Evolutionary conservation across 1,140 invertebrate species (phyloP).

Genomic region (Carposina sasakii): DNA sequence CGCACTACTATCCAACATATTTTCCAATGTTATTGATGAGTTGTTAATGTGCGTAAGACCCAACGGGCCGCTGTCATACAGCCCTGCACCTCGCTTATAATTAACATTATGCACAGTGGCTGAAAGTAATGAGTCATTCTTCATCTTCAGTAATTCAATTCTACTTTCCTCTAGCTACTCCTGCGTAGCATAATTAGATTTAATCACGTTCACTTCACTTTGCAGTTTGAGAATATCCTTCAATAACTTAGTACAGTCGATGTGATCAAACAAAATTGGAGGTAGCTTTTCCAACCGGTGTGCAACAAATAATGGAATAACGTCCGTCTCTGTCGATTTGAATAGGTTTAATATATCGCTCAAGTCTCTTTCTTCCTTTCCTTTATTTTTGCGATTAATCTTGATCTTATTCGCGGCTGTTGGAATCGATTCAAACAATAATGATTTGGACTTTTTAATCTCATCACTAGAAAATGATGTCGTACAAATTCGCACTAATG

Average conservation of each 20-base stretch:
- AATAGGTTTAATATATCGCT: slow-evolving; percentile 16
- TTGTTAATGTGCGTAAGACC: background rate
- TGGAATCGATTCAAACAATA: slow-evolving; percentile 18
- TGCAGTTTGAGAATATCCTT: slow-evolving; percentile 8
- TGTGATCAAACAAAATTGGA: slow-evolving; percentile 8
- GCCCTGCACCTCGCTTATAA: too few species aligned
- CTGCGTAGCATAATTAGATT: background rate
- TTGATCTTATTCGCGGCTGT: slow-evolving; percentile 1
- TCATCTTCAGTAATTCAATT: background rate
- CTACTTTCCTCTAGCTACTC: slow-evolving; percentile 5
- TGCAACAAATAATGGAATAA: slow-evolving; percentile 14
- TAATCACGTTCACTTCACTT: background rate
- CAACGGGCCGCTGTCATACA: slow-evolving; percentile 10
- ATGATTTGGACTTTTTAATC: slow-evolving; percentile 16
- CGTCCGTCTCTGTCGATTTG: slow-evolving; percentile 4
- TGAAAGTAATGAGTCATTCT: too few species aligned
- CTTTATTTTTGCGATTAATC: slow-evolving; percentile 13
- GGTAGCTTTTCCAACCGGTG: slow-evolving; percentile 12
- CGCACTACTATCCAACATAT: too few species aligned
- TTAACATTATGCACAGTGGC: too few species aligned
- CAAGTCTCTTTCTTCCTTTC: slow-evolving; percentile 14
- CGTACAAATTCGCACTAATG: slow-evolving; percentile 16
- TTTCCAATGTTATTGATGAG: too few species aligned
- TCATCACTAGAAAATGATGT: slow-evolving; percentile 16
- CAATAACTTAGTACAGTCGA: slow-evolving; percentile 11